These are phyloP conservation scores for Scelioninae gen. 2 DNA, from an alignment of 2,888 invertebrate species.

Conservation along the genomic window DNA sequence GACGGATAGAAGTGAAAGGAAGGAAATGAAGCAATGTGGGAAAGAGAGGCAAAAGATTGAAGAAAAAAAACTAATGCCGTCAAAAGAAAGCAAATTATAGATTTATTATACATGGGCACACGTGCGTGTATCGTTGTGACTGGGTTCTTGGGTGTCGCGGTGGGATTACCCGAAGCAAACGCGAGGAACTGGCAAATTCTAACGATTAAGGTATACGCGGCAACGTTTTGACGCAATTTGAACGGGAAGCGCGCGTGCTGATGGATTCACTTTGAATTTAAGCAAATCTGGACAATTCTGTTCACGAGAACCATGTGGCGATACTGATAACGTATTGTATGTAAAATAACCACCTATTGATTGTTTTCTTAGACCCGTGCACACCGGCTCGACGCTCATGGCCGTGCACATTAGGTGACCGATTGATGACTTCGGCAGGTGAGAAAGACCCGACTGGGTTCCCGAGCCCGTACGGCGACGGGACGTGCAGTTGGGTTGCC, in stretches of 20 bases:
- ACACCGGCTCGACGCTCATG: conserved; percentile 60
- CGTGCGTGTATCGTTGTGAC: conserved; percentile 60
- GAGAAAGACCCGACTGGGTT: too few relatives aligned
- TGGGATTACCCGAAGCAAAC: too few relatives aligned
- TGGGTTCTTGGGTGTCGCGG: conserved; percentile 63
- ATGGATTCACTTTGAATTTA: too few relatives aligned
- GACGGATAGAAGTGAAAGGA: conserved; percentile 61
- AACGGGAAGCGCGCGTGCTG: too few relatives aligned
- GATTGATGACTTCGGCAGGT: conserved; percentile 39
- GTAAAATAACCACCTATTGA: conserved; percentile 63
- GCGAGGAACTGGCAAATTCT: too few relatives aligned
- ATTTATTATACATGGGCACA: conserved; percentile 57
- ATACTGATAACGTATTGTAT: conserved; percentile 60
- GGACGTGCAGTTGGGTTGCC: too few relatives aligned
- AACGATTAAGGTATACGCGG: conserved; percentile 16
- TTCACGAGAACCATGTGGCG: too few relatives aligned
- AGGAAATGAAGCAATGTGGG: conserved; percentile 44
- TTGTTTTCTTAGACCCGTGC: conserved; percentile 62
- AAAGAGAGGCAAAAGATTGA: conserved; percentile 61
- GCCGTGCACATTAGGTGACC: conserved; percentile 51
- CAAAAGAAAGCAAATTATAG: conserved; percentile 64
- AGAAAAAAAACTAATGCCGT: conserved; percentile 62
- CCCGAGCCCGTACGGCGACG: too few relatives aligned
- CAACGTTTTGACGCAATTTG: too few relatives aligned
- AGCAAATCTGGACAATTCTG: too few relatives aligned